Percentiles rank a stretch among this genome's conserved stretches.
These are phyloP conservation scores for Mythimna vitellina DNA, from an alignment of 2,888 invertebrate species.

Conservation along the genomic window DNA sequence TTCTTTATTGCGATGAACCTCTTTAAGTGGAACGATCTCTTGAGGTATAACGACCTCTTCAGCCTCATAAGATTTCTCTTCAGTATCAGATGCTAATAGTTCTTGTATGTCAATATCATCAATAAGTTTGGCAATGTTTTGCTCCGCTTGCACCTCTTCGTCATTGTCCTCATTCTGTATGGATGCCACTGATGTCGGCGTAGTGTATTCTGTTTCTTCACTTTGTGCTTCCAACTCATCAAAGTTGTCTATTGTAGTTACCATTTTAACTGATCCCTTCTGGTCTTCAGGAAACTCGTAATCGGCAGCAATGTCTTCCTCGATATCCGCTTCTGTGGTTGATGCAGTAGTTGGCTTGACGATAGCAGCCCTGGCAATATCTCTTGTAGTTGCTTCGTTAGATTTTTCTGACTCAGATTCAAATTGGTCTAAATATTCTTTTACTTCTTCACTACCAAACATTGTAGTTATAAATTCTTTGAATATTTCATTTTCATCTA, in stretches of 20 bases:
- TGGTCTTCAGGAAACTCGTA: background rate
- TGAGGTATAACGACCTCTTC: background rate
- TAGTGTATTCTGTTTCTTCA: background rate
- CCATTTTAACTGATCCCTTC: constrained; percentile 20
- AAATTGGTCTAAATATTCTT: constrained; percentile 55
- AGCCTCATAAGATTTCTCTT: background rate
- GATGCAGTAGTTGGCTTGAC: background rate
- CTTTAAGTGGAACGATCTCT: too few species aligned
- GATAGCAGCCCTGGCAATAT: background rate
- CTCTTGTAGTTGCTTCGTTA: constrained; percentile 1
- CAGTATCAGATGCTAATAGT: constrained; percentile 46
- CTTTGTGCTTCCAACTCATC: constrained; percentile 8
- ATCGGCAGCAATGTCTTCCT: background rate
- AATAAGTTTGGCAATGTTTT: constrained; percentile 67
- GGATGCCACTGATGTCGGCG: background rate
- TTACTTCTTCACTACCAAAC: constrained; percentile 73
- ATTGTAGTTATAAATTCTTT: constrained; percentile 74
- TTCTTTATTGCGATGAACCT: background rate
- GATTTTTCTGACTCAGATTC: constrained; percentile 12
- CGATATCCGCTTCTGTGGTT: constrained; percentile 1
- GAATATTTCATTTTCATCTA: constrained; percentile 69
- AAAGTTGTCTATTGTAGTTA: constrained; percentile 42
- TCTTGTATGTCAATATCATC: constrained; percentile 69
- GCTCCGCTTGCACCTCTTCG: constrained; percentile 12
- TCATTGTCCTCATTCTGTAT: background rate